Base-by-base conservation (phyloP, 2,888 invertebrate genomes). In the Mimachlamys varia region DNA sequence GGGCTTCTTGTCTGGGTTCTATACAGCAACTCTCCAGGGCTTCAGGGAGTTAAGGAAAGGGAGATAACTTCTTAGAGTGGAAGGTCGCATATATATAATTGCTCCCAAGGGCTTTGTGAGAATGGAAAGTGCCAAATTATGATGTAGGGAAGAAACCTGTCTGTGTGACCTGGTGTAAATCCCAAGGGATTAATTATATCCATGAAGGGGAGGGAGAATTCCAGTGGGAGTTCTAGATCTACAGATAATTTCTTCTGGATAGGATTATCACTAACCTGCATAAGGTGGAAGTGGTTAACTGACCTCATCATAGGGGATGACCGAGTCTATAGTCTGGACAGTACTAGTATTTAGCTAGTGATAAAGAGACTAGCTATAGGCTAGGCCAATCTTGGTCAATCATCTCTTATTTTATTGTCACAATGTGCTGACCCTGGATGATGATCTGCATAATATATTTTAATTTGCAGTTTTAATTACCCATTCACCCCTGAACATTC, bases 111-210 rank as follows among this genome's bases (percentile, higher is more conserved):
- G 76, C 27, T 76, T 33, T 27, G 12, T 33, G 12, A 10, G 33
- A 76, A 33, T 7, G 33, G 17, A 17, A 76, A 76, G 27, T 76
- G 76, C 33, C 76, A 27, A 76, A 76, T 33, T 12, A 13, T 33
- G 12, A 27, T 27, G 27, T 10, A 76, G 27, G 33, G 76, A 76
- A 27, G 76, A 76, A 76, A 76, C 76, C 19, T 76, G 76, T 76
- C 13, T 15, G 27, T 76, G 19, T 10, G 33, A 27, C 17, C 76
- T 17, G 33, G 33, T 76, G 33, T 33, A 76, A 76, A 76, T 76
- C 76, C 76, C 76, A 76, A 76, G 76, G 76, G 76, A 76, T 76
- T 76, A 76, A 76, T 76, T 76, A 76, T 76, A 33, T 2, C 76
- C 33, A 33, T 76, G 33, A 76, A 76, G 44, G 44, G 44, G 76